Evolutionary conservation across 2,797 vertebrate genomes (phyloP), one percentile per base, ranked within the genome.

Genomic region (Spatula clypeata): DNA sequence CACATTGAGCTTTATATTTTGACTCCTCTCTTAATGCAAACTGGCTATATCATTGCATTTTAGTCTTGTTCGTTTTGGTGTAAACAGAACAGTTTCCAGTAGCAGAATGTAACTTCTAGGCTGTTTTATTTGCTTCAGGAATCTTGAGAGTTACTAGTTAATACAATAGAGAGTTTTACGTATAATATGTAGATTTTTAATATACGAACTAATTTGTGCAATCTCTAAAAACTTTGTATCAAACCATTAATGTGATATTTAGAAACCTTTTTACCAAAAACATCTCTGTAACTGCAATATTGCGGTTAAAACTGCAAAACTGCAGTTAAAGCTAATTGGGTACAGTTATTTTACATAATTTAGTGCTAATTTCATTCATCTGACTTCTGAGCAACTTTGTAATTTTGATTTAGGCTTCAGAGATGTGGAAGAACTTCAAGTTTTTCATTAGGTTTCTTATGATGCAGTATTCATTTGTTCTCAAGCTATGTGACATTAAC

Each of bases 381-480:
- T 79, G 14, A 58, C 67, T 67, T 92, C 18, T 23, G 57, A 1
- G 26, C 34, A 64, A 55, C 26, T 74, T 62, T 49, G 11, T 71
- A 23, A 9, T 74, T 77, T 86, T 9, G 26, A 55, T 66, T 70
- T 76, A 34, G 29, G n/a, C 17, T 66, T 80, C 6, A 61, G 74
- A 86, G 23, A 9, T 65, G 3, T 55, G 2, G 1, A 2, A 2
- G 7, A 29, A 53, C 24, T 85, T 54, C 16, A 61, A 7, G 1
- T 2, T 47, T 66, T 4, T 1, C 12, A 13, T 44, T 34, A 9
- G 15, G 5, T n/a, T 44, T 53, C 3, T 47, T 42, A 4, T 24
- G 6, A 2, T 54, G 42, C 84, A 45, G 14, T 5, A 6, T 29
- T 53, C 2, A 16, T 13, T 70, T 2, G 0, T 0, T 11, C 88